Evolutionary conservation across 2,888 invertebrate species (phyloP).

Genomic region (Synergus gifuensis): DNA sequence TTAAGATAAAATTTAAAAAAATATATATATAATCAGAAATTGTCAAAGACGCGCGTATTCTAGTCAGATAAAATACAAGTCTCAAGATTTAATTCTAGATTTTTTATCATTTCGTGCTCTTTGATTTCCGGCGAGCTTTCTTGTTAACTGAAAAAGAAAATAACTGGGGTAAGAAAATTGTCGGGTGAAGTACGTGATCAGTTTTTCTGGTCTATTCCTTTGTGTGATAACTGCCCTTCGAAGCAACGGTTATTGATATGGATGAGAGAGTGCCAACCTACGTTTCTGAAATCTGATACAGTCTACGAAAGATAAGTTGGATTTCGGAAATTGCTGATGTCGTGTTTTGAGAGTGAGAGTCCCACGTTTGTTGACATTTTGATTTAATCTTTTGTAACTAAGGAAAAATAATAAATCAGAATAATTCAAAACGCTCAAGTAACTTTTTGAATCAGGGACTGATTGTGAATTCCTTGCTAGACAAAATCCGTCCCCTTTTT

Average conservation of each 20-base stretch:
- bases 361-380: neutral
- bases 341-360: slow-evolving; percentile 24
- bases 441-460: no score
- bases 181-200: slow-evolving; percentile 55
- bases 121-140: slow-evolving; percentile 41
- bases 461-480: no score
- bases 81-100: neutral
- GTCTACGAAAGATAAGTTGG: slow-evolving; percentile 16
- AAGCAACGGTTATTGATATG: slow-evolving; percentile 62
- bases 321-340: slow-evolving; percentile 46
- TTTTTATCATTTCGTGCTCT: slow-evolving; percentile 37
- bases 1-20: no score
- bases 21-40: no score
- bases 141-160: slow-evolving; percentile 60
- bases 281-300: slow-evolving; percentile 9
- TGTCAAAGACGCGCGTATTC: no score
- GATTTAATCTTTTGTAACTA: neutral
- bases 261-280: slow-evolving; percentile 50
- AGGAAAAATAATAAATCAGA: no score
- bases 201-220: slow-evolving; percentile 53
- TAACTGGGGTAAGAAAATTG: slow-evolving; percentile 48
- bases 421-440: no score
- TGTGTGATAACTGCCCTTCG: slow-evolving; percentile 54
- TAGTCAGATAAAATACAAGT: neutral
- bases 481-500: no score